Evolutionary conservation across 2,888 invertebrate genomes (phyloP).

Genomic region (Thymelicus sylvestris): DNA sequence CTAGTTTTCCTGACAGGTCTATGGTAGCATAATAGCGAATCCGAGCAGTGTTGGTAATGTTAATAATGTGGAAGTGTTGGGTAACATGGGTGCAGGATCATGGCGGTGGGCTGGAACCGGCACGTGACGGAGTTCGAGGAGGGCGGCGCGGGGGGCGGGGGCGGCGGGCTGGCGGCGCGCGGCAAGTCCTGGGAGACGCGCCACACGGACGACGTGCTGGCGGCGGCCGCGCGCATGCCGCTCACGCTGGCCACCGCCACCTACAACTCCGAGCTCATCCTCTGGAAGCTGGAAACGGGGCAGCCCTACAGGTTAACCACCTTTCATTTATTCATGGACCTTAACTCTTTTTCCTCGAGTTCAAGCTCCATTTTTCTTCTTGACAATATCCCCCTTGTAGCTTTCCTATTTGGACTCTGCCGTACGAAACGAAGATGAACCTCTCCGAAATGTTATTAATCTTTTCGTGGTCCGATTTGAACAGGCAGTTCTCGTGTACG

Average conservation of each 20-base stretch:
- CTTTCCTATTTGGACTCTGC: too few relatives aligned
- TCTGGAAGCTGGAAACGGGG: slow-evolving; percentile 93
- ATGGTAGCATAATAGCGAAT: too few relatives aligned
- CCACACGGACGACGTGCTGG: slow-evolving; percentile 90
- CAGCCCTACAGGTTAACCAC: slow-evolving; percentile 85
- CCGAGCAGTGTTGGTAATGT: too few relatives aligned
- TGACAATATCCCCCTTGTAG: too few relatives aligned
- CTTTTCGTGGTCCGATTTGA: too few relatives aligned
- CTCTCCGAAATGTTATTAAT: too few relatives aligned
- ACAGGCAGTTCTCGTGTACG: slow-evolving; percentile 78
- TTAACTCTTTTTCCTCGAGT: not conserved
- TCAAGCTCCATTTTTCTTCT: too few relatives aligned
- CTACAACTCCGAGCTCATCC: slow-evolving; percentile 91
- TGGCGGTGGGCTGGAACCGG: slow-evolving; percentile 92
- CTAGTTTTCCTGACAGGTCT: too few relatives aligned
- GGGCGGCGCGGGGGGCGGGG: slow-evolving; percentile 67
- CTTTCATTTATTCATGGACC: too few relatives aligned
- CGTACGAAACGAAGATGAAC: too few relatives aligned
- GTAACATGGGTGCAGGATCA: slow-evolving; percentile 77
- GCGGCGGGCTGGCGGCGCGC: slow-evolving; percentile 58
- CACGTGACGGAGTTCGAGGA: slow-evolving; percentile 88
- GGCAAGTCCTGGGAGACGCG: slow-evolving; percentile 89
- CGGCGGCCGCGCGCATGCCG: slow-evolving; percentile 87
- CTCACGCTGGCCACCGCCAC: slow-evolving; percentile 90
- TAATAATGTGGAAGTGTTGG: too few relatives aligned